Evolutionary conservation across 1,140 invertebrate species (phyloP), one percentile per base, ranked within the genome.

Genomic region (Augochlora pura): DNA sequence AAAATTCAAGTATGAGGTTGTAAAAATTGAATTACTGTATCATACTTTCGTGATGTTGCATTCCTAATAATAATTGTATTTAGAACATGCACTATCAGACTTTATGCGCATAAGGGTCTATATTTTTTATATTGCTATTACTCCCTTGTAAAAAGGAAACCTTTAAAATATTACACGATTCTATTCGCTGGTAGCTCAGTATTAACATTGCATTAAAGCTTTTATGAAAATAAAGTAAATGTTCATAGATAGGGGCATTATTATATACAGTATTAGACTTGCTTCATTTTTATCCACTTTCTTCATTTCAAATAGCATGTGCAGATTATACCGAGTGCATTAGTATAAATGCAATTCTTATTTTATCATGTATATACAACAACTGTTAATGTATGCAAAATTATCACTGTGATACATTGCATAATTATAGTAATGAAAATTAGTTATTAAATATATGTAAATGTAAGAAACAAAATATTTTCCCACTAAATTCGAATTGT

Each of bases 371-470:
- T 77, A 59, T 14, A 70, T 46, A 52, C 27, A 54, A n/a, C n/a
- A 69, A 65, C 21, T 46, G 8, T 49, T 60, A 60, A 77, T 42
- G n/a, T 77, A 21, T 77, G 66, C 66, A 77, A 59, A 69, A 77
- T 69, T 77, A 60, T 69, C 66, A 69, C 74, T 77, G 74, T 77
- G 74, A 77, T 77, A 77, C 12, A 68, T 68, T 69, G 66, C 74
- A 77, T 77, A 69, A 60, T 77, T 46, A 62, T 77, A 77, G 23
- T 62, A 49, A 21, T 46, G 60, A 49, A 69, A 32, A 59, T 69
- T 77, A 77, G 39, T 49, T 69, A 46, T 69, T 76, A 69, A 57
- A 32, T n/a, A 32, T 60, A 54, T 77, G 62, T n/a, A 60, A 49
- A 39, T 42, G 2, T 68, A 62, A 77, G 14, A 69, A 69, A 62